Percentiles rank a stretch among this genome's conserved stretches.
These are phyloP conservation scores for Leptopilina boulardi DNA, from an alignment of 1,140 invertebrate genomes.

Conservation along the genomic window DNA sequence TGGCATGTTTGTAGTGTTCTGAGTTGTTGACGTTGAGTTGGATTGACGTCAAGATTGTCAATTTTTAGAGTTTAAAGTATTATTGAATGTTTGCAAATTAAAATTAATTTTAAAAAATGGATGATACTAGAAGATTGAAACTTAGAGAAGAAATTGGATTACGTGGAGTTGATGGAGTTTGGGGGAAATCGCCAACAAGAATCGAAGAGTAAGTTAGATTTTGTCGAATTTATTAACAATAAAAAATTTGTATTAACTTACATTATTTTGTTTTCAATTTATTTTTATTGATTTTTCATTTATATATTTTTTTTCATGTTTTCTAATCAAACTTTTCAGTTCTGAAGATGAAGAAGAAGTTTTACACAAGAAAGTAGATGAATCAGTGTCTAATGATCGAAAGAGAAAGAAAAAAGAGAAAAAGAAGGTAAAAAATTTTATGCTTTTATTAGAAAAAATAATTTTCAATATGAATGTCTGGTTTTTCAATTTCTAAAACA, in stretches of 20 bases:
- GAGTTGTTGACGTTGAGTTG: background rate
- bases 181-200: constrained; percentile 83
- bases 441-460: constrained; percentile 36
- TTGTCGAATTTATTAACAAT: no score
- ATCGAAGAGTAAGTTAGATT: constrained; percentile 80
- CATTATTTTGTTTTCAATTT: constrained; percentile 30
- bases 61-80: background rate
- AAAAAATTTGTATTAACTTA: constrained; percentile 41
- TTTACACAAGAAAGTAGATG: constrained; percentile 73
- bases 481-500: no score
- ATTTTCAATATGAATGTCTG: no score
- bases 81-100: background rate
- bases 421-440: constrained; percentile 74
- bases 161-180: constrained; percentile 81
- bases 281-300: constrained; percentile 57
- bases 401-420: constrained; percentile 80
- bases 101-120: background rate
- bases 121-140: constrained; percentile 74
- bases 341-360: constrained; percentile 77
- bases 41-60: background rate
- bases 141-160: constrained; percentile 85
- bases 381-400: constrained; percentile 77
- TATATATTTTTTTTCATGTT: constrained; percentile 46
- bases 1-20: background rate
- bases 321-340: constrained; percentile 53